Base-by-base conservation (phyloP, 2,888 invertebrate genomes). In the Neoitamus cyanurus region DNA sequence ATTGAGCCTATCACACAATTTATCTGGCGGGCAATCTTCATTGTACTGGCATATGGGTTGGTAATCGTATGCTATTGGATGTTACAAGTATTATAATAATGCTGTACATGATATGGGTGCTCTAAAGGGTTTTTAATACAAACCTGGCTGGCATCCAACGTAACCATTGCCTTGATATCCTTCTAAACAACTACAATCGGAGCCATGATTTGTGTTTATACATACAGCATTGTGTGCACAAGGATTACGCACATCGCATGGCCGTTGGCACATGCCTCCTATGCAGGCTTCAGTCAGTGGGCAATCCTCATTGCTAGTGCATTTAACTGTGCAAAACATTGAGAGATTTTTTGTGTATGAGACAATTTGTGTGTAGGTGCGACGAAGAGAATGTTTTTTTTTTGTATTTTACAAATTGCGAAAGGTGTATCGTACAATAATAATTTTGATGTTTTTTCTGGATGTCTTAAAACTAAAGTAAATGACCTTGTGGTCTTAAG, bases 111-210 rank as follows among this genome's bases (percentile, higher is more conserved):
- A 11, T 9, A 25, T 28, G 70, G 6, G 70, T 30, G n/a, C 70
- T 30, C 70, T 7, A 73, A 73, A 37, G n/a, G 31, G 13, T 34
- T 25, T 30, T 25, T 0, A 37, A 68, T 84, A 84, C 84, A 84
- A 84, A 97, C 97, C 96, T 93, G 94, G 94, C 87, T 94, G 93
- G 89, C 97, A 97, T 88, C 95, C 95, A 73, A 96, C 93, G 88
- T 95, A 95, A 88, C 96, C 97, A 89, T 97, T 96, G 89, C 97
- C 97, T 91, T 96, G 95, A 91, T 94, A 97, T 87, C 96, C 97
- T 91, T 97, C 96, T 72, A 94, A 93, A 89, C 97, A 97, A 90
- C 95, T 95, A 91, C 97, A 97, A 89, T 96, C 96, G 30, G 96
- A 95, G 87, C 95, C 95, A 90, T 97, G 97, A 89, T 97, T 96